These are phyloP conservation scores for Euphydryas editha DNA, from an alignment of 2,888 invertebrate species.

Conservation along the genomic window DNA sequence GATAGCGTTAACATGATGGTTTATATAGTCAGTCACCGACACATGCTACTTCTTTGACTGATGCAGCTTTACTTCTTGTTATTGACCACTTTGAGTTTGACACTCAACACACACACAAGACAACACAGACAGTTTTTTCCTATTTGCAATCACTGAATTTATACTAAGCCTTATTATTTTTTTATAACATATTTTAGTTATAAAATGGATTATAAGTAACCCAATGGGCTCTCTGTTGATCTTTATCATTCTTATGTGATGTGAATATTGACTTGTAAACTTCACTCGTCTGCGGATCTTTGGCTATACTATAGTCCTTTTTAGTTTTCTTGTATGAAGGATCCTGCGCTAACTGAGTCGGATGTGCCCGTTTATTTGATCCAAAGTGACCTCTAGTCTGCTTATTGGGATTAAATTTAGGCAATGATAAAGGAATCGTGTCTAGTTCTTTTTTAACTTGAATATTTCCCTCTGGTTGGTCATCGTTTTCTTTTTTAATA, in stretches of 20 bases:
- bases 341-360: conserved; percentile 78
- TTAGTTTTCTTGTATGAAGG: conserved; percentile 91
- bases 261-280: conserved; percentile 98
- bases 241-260: conserved; percentile 92
- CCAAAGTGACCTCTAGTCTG: conserved; percentile 74
- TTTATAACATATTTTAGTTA: conserved; percentile 77
- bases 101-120: too few relatives aligned
- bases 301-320: conserved; percentile 92
- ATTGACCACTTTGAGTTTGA: too few relatives aligned
- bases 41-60: too few relatives aligned
- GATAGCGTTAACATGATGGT: too few relatives aligned
- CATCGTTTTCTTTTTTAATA: conserved; percentile 69
- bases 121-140: too few relatives aligned
- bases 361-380: conserved; percentile 66
- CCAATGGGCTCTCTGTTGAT: conserved; percentile 97
- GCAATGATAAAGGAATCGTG: conserved; percentile 73
- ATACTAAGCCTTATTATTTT: too few relatives aligned
- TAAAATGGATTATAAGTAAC: conserved; percentile 98
- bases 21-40: too few relatives aligned
- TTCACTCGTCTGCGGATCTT: conserved; percentile 94
- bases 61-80: too few relatives aligned
- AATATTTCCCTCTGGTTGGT: conserved; percentile 61
- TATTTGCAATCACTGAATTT: too few relatives aligned
- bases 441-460: conserved; percentile 71
- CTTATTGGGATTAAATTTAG: conserved; percentile 75